Evolutionary conservation across 1,140 invertebrate genomes (phyloP), one percentile per base, ranked within the genome.

Genomic region (Drosophila baimaii): DNA sequence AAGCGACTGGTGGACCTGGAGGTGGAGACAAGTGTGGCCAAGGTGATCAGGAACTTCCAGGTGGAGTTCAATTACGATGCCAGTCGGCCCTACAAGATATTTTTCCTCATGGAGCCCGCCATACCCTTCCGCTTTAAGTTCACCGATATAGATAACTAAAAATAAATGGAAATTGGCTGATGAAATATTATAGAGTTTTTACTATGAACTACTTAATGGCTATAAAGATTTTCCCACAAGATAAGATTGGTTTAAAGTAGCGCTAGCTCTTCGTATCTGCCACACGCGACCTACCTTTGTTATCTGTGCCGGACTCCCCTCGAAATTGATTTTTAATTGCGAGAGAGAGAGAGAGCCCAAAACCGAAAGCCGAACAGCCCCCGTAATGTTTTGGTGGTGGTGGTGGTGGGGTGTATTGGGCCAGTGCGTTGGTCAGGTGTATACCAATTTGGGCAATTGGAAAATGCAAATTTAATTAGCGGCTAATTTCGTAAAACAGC

Each of bases 1-100:
- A 93, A 95, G 71, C 92, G 96, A 39, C 93, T 97, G 73, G 96
- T 96, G 2, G 94, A 96, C 80, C 92, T 96, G 68, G 95, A 96
- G 85, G 84, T 96, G 39, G 94, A 95, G 84, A 92, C 95, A 1
- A 93, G 94, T 13, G 52, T 95, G 9, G 90, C 94, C 21, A 94
- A 94, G 85, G 90, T 95, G 13, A 90, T 94, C 33, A 90, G 93
- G 59, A 93, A 94, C 69, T 94, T 94, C 77, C 78, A 93, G 55
- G 79, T 94, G 13, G 93, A 93, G 44, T 94, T 93, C 92, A 90
- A 93, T 23, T 57, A 89, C 33, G 73, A 78, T 46, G 47, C 77
- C 3, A 64, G 57, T 10, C 77, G 73, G 5, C 77, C 83, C 2
- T 89, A 55, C 15, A 83, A 72, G 10, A 54, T 62, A 0, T 54